These are phyloP conservation scores for Ambastaia sidthimunki DNA, from an alignment of 2,797 vertebrate genomes.

Conservation along the genomic window DNA sequence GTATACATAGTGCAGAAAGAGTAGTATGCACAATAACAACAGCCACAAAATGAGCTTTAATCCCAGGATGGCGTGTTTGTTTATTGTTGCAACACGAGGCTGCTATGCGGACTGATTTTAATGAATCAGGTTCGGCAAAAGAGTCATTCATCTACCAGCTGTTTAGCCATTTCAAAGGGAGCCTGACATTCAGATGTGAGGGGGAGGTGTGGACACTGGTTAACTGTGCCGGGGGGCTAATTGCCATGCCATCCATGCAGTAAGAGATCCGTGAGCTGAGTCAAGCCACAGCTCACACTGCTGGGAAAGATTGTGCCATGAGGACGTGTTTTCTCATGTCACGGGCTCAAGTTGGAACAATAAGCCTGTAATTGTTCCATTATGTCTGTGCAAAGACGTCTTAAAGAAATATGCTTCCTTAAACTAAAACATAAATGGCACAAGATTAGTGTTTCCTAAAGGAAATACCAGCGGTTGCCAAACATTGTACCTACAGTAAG, in stretches of 20 bases:
- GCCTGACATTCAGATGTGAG: conserved; percentile 24
- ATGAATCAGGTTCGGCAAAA: conserved; percentile 27
- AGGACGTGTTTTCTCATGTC: neutral
- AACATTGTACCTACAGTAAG: neutral
- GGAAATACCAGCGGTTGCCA: neutral
- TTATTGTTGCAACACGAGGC: neutral
- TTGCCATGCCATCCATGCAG: conserved; percentile 52
- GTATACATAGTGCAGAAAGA: too few relatives aligned
- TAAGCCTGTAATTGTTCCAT: neutral
- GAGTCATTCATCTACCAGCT: conserved; percentile 29
- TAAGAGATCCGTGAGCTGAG: neutral
- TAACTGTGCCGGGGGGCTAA: conserved; percentile 46
- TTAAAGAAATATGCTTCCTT: neutral
- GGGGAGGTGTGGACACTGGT: conserved; percentile 33
- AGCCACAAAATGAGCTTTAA: neutral
- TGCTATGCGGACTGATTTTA: conserved; percentile 15
- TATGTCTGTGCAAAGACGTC: neutral
- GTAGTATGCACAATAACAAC: too few relatives aligned
- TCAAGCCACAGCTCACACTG: neutral
- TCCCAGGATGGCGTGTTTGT: neutral
- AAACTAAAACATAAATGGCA: neutral
- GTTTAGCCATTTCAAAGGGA: conserved; percentile 36
- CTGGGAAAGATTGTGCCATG: conserved; percentile 2
- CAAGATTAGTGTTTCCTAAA: neutral
- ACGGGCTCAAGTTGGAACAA: neutral